Base-by-base conservation (phyloP, 2,797 vertebrate species). In the Squalus acanthias region DNA sequence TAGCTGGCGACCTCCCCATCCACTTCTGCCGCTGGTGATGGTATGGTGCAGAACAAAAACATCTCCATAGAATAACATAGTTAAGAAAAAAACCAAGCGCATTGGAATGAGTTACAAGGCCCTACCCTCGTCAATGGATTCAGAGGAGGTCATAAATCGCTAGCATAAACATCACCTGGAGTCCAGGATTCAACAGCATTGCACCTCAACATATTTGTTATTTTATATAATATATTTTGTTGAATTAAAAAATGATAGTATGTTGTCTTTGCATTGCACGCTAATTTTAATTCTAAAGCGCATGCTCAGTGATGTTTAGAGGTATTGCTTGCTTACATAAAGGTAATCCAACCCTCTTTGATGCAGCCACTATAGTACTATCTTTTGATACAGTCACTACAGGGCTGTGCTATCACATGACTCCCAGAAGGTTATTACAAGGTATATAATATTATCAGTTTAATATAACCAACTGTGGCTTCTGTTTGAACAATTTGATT, bases 311-410 rank as follows among this genome's bases (percentile, higher is more conserved):
- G 82, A 69, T 12, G 60, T 91, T 91, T 17, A 69, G 65, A 93
- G 63, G n/a, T 93, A 69, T 69, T 67, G 91, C 65, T 69, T 69
- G n/a, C 91, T 93, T 69, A 93, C 65, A 1, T 69, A 46, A 46
- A 69, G 91, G n/a, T 93, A 93, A 93, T 93, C n/a, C n/a, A 93
- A 60, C 22, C 91, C 91, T 93, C n/a, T 91, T 65, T 93, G 91
- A 67, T 93, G 46, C 39, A n/a, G 67, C 46, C 63, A 39, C n/a
- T 39, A 93, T 17, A 46, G 63, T 93, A 93, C 63, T 24, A 13
- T 67, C 88, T 57, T 93, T 39, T 69, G n/a, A 93, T 69, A 53
- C 46, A 69, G 20, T 69, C 91, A 69, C 91, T 9, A 24, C 63
- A 69, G 65, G 20, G n/a, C 65, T 93, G 63, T 67, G n/a, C 63